Conservation (phyloP, 2,797 vertebrate species). For the Dallia pectoralis region DNA sequence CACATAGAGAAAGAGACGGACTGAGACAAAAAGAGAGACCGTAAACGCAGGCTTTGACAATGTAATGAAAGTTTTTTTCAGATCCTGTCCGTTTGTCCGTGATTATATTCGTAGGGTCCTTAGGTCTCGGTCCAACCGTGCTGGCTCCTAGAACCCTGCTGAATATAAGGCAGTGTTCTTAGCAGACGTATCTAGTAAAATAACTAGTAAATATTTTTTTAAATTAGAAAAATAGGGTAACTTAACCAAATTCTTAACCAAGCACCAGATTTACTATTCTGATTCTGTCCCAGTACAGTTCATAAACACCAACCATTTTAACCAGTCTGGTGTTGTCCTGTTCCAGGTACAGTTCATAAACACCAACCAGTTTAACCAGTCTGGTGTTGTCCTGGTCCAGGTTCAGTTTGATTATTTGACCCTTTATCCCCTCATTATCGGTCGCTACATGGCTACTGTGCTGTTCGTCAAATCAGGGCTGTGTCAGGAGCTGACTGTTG, state of each 20-base stretch:
- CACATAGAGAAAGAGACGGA: not conserved
- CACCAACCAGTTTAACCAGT: not conserved
- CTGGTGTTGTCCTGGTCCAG: too few relatives aligned
- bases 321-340: too few relatives aligned
- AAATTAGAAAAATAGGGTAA: not conserved
- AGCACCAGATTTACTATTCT: too few relatives aligned
- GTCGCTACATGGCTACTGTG: constrained; percentile 14
- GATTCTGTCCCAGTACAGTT: too few relatives aligned
- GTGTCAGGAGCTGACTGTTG: constrained; percentile 9
- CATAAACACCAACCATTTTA: not conserved
- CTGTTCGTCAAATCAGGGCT: constrained; percentile 22
- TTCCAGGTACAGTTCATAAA: too few relatives aligned
- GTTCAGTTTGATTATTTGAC: constrained; percentile 15
- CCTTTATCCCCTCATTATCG: constrained; percentile 9
- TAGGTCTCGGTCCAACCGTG: not conserved
- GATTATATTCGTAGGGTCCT: not conserved
- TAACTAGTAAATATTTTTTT: too few relatives aligned
- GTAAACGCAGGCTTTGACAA: not conserved
- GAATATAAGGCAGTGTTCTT: too few relatives aligned
- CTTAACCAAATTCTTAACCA: not conserved
- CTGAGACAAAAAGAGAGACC: not conserved
- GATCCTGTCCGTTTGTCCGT: not conserved
- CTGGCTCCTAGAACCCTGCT: too few relatives aligned
- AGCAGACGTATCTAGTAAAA: too few relatives aligned
- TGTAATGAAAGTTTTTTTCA: not conserved